Evolutionary conservation across 2,797 vertebrate species (phyloP).

Genomic region (Oreonectes daqikongensis): DNA sequence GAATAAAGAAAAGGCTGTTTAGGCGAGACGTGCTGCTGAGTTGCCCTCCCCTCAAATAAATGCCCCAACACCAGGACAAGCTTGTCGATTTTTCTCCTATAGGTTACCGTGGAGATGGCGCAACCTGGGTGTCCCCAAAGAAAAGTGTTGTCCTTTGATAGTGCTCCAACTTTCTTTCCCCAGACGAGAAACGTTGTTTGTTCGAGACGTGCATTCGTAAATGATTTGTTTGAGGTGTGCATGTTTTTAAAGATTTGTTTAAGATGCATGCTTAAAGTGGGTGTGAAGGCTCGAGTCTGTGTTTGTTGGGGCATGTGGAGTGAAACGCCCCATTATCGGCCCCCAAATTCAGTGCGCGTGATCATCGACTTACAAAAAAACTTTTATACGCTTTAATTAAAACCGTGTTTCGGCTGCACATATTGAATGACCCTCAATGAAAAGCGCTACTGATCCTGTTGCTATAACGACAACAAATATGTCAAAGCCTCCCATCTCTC

Average conservation of each 20-base stretch:
- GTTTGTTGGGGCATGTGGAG: slow-evolving; percentile 74
- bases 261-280: slow-evolving; percentile 46
- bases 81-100: slow-evolving; percentile 63
- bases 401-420: slow-evolving; percentile 72
- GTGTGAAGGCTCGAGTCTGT: slow-evolving; percentile 58
- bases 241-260: slow-evolving; percentile 47
- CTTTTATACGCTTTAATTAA: slow-evolving; percentile 76
- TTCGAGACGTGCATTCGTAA: slow-evolving; percentile 13
- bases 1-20: slow-evolving; percentile 59
- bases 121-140: slow-evolving; percentile 78
- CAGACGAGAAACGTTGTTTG: not conserved
- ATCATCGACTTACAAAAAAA: slow-evolving; percentile 74
- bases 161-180: slow-evolving; percentile 18
- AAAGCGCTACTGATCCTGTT: slow-evolving; percentile 77
- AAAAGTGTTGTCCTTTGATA: slow-evolving; percentile 14
- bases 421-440: slow-evolving; percentile 79
- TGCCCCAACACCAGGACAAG: slow-evolving; percentile 57
- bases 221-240: slow-evolving; percentile 42
- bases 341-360: slow-evolving; percentile 70
- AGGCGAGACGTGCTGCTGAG: slow-evolving; percentile 56
- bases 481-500: slow-evolving; percentile 69
- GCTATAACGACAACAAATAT: slow-evolving; percentile 85
- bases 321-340: slow-evolving; percentile 73
- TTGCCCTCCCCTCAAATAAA: slow-evolving; percentile 60
- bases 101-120: slow-evolving; percentile 70